phyloP scores from a whole-genome alignment of 2,888 invertebrate genomes.

The Sarcophaga rosellei region DNA sequence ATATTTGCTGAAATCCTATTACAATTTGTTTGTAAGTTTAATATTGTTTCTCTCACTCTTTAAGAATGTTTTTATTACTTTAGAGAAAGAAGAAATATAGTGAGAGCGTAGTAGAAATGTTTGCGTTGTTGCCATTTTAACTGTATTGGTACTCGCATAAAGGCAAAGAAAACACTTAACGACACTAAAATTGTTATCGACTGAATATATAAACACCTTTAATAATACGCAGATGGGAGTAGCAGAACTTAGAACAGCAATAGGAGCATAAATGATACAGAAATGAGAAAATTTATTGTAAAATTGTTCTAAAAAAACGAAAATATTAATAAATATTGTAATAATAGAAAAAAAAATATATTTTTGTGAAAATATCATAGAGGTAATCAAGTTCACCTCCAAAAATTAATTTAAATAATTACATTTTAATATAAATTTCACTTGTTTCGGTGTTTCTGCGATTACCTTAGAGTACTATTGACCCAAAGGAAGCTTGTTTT shows the following conservation, averaged over 20 bases:
- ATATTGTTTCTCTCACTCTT: conserved; percentile 50
- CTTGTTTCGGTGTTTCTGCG: too few species aligned
- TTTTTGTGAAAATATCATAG: too few species aligned
- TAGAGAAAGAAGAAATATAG: background rate
- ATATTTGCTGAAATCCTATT: conserved; percentile 60
- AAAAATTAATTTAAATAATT: too few species aligned
- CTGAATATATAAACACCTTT: conserved; percentile 34
- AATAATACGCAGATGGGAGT: conserved; percentile 25
- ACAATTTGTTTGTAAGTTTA: conserved; percentile 61
- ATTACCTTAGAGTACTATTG: too few species aligned
- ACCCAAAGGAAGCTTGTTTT: too few species aligned
- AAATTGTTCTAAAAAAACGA: background rate
- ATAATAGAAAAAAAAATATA: too few species aligned
- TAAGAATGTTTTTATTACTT: conserved; percentile 21
- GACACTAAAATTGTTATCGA: conserved; percentile 44
- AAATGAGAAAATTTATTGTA: conserved; percentile 16
- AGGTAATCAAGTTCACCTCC: too few species aligned
- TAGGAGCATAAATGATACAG: conserved; percentile 1
- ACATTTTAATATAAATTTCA: too few species aligned
- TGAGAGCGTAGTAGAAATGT: conserved; percentile 27
- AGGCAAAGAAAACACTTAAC: conserved; percentile 19
- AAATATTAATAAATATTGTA: too few species aligned
- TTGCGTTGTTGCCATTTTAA: conserved; percentile 34
- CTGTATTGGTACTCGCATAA: conserved; percentile 18
- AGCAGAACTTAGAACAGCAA: conserved; percentile 30